Conservation (phyloP, 1,140 invertebrate genomes). For the Asobara japonica region DNA sequence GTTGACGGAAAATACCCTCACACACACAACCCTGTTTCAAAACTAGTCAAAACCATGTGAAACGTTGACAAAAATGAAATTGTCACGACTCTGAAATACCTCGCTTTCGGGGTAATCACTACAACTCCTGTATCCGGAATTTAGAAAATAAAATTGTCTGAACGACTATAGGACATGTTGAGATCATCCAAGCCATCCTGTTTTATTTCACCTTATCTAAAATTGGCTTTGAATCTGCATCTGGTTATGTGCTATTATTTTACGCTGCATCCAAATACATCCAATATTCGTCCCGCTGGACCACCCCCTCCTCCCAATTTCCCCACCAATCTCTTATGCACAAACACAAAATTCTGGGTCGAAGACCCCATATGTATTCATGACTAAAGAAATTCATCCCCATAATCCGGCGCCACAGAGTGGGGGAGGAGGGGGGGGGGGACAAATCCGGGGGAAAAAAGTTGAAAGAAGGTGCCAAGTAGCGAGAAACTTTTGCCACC, state of each 20-base stretch:
- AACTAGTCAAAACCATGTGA: no score
- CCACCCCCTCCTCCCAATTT: not conserved
- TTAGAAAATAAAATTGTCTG: no score
- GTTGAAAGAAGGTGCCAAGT: not conserved
- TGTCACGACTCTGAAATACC: no score
- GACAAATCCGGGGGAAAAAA: slow-evolving; percentile 47
- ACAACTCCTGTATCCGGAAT: no score
- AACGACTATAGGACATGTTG: no score
- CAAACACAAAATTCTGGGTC: slow-evolving; percentile 25
- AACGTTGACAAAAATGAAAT: no score
- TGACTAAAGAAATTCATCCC: slow-evolving; percentile 27
- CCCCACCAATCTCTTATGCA: not conserved
- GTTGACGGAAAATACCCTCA: no score
- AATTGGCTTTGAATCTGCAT: not conserved
- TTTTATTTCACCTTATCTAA: slow-evolving; percentile 7
- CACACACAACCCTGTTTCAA: no score
- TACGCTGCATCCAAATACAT: not conserved
- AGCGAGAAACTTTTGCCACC: slow-evolving; percentile 21
- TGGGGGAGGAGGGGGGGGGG: slow-evolving; percentile 19
- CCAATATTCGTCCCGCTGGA: slow-evolving; percentile 1
- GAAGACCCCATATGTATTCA: slow-evolving; percentile 51
- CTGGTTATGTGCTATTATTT: not conserved
- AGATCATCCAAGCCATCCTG: no score
- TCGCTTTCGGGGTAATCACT: no score
- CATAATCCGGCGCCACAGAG: no score